Evolutionary conservation across 2,113 vertebrate genomes (phyloP).

Genomic region (Platysternon megacephalum): DNA sequence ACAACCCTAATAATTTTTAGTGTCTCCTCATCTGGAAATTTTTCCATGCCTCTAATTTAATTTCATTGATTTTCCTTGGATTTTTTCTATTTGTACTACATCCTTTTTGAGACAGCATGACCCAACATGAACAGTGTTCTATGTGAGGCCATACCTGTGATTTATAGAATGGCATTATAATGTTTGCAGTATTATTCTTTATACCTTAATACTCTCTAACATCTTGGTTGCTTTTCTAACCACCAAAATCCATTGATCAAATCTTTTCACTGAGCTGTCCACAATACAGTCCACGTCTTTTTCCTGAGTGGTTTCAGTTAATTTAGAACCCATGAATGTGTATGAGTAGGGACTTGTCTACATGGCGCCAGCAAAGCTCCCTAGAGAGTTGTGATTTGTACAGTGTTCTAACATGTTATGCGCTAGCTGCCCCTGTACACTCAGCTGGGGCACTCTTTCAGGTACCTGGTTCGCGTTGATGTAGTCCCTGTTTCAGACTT

Average conservation of each 20-base stretch:
- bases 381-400: not conserved
- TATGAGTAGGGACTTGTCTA: not conserved
- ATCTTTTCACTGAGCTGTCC: not conserved
- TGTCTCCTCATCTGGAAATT: not conserved
- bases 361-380: not conserved
- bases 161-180: not conserved
- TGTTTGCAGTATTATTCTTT: not conserved
- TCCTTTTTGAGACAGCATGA: not conserved
- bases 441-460: not conserved
- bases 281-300: not conserved
- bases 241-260: not conserved
- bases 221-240: not conserved
- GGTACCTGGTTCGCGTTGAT: not conserved
- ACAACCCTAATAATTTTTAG: not conserved
- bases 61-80: not conserved
- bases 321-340: not conserved
- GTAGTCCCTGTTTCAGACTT: not conserved
- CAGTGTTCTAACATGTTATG: not conserved
- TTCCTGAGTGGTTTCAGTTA: not conserved
- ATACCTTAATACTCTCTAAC: not conserved
- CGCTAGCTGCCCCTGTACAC: not conserved
- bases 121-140: not conserved
- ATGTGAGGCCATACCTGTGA: not conserved
- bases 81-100: not conserved
- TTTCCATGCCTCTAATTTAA: not conserved